Percentiles rank a stretch among this genome's conserved stretches.
phyloP scores from a whole-genome alignment of 2,888 invertebrate species.

The Punctoribates punctum region DNA sequence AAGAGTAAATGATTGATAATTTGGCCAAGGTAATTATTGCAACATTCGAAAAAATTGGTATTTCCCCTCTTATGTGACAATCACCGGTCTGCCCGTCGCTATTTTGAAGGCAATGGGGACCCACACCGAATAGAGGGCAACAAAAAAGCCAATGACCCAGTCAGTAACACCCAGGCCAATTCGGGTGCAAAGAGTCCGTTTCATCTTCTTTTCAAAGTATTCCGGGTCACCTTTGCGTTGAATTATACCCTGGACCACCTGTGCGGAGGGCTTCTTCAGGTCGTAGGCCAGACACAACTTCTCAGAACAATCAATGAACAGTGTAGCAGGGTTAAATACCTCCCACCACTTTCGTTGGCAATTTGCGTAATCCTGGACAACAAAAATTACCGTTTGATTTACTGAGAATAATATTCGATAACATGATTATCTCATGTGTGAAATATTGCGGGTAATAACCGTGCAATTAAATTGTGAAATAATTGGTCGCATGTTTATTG shows the following conservation, averaged over 20 bases:
- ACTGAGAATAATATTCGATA: too few species aligned
- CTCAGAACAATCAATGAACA: slow-evolving; percentile 28
- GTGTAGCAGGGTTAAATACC: slow-evolving; percentile 36
- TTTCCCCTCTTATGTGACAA: too few species aligned
- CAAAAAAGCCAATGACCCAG: slow-evolving; percentile 25
- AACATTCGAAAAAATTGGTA: too few species aligned
- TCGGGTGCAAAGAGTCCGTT: background rate
- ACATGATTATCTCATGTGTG: background rate
- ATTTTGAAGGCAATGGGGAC: background rate
- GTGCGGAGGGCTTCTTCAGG: slow-evolving; percentile 23
- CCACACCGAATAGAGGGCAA: slow-evolving; percentile 11
- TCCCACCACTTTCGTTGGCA: slow-evolving; percentile 37
- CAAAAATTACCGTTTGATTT: too few species aligned
- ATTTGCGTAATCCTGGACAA: slow-evolving; percentile 34
- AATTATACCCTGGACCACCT: slow-evolving; percentile 6
- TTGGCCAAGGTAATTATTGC: too few species aligned
- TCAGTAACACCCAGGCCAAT: slow-evolving; percentile 11
- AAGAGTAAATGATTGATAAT: too few species aligned
- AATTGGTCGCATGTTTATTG: background rate
- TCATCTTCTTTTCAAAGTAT: slow-evolving; percentile 12
- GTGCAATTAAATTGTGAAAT: background rate
- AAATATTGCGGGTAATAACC: too few species aligned
- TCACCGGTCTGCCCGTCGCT: slow-evolving; percentile 9
- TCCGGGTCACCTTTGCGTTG: slow-evolving; percentile 13
- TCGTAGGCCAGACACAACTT: slow-evolving; percentile 32